Base-by-base conservation (phyloP, 1,140 invertebrate genomes). In the Macrocentrus cingulum region DNA sequence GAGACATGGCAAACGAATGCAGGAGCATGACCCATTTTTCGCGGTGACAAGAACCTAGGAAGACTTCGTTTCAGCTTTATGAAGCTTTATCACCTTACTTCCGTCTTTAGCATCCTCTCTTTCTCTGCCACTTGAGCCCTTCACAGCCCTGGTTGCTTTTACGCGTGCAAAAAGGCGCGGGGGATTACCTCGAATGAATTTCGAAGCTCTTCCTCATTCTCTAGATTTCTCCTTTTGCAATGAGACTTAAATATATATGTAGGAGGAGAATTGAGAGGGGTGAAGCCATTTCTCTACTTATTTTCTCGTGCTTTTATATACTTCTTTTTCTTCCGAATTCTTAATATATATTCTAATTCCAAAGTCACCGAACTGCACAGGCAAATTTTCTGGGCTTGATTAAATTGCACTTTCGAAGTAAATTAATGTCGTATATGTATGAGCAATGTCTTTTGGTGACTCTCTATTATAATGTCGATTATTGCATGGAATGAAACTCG, bases 111-210 rank as follows among this genome's bases (percentile, higher is more conserved):
- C 8, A 19, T 19, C 42, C 6, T 6, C 42, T n/a, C 18, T 13
- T 25, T 13, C 11, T 23, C 8, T 48, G 20, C 22, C 13, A 23
- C 9, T 20, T 15, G 6, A 48, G n/a, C 19, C 22, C 11, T 25
- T 23, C 19, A 48, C 7, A n/a, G 6, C 36, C 46, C 8, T 15
- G 25, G 19, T 34, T 49, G 46, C 46, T 49, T 49, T 49, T 49
- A 15, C 46, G 15, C 19, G 20, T 34, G 22, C 46, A 16, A 16
- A 49, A 49, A 49, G 46, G 36, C 25, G 46, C 25, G 5, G 11
- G 46, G 11, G 41, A 55, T 55, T 55, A 55, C 41, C 41, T 42
- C 9, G 36, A 55, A 55, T 55, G 52, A 55, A 55, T 55, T 55
- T 39, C 15, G 41, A 45, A 55, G 52, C 41, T 13, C 5, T 32